Percentiles rank a stretch among this genome's conserved stretches.
Conservation (phyloP, 2,113 vertebrate species). For the Spheniscus mendiculus region DNA sequence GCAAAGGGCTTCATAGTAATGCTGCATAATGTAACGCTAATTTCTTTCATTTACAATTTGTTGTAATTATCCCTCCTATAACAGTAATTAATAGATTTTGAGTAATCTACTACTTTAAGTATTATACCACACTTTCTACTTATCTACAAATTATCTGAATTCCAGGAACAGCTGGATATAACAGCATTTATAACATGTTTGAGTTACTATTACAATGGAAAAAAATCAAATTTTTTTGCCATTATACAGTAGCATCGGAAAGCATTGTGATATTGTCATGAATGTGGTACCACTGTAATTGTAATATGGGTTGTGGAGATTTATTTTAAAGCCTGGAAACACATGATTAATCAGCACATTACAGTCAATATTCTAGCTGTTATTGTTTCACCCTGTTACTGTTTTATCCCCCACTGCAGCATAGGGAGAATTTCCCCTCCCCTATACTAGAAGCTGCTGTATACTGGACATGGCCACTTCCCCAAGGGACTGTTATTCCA, state of each 20-base stretch:
- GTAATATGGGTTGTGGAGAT: neutral
- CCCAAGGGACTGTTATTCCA: neutral
- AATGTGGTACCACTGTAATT: neutral
- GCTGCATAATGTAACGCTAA: neutral
- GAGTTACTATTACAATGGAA: neutral
- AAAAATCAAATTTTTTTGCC: neutral
- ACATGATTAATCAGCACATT: neutral
- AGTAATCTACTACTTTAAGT: neutral
- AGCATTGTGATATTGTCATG: neutral
- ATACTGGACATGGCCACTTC: neutral
- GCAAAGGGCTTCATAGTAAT: neutral
- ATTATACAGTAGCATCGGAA: neutral
- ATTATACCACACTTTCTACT: neutral
- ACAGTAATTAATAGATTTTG: neutral
- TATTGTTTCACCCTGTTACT: neutral
- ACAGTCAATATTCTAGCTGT: neutral
- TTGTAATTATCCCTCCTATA: neutral
- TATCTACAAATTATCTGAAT: neutral
- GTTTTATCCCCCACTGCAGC: neutral
- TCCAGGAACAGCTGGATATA: neutral
- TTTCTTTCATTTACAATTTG: neutral
- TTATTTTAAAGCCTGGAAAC: neutral
- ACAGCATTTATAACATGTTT: neutral
- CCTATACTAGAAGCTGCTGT: neutral
- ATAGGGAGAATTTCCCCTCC: neutral